Evolutionary conservation across 1,140 invertebrate species (phyloP), one percentile per base, ranked within the genome.

Genomic region (Aphaenogaster ashmeadi): DNA sequence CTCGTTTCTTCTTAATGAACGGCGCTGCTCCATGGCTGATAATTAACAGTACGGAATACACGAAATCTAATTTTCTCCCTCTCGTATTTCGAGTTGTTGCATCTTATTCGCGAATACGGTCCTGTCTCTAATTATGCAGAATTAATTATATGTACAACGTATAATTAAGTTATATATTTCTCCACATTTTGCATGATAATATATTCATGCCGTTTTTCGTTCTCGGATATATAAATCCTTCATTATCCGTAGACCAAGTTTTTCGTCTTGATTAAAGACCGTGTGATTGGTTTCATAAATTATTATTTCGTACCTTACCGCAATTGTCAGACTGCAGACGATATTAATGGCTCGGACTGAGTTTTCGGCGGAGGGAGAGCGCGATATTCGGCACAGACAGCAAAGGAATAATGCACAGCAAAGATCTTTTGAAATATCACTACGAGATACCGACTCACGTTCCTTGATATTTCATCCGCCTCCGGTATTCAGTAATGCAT

Each of bases 341-440:
- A 74, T 84, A 58, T 62, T n/a, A 52, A 15, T 7, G n/a, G 4
- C 6, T 50, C 7, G n/a, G 33, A 5, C n/a, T 60, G 27, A 60
- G 7, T 33, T 74, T 75, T 47, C 3, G 41, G 15, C 33, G 13
- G 13, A 15, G 21, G 4, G 8, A 47, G 8, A 44, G 50, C 8
- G 66, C 18, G 21, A 81, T 56, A 33, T 21, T 36, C 8, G 54
- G 52, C 54, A 38, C 47, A 33, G 44, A 41, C n/a, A n/a, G 41
- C 80, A 83, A 83, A 83, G 80, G 41, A 74, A 74, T 83, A 83
- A 83, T 36, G 67, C 54, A 21, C 67, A 52, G 80, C 41, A 60
- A 83, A 74, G 54, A 84, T 84, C 80, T 84, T 75, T 75, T 75
- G 69, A 84, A 60, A 84, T 60, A 75, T 84, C 80, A 60, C 18